phyloP scores from a whole-genome alignment of 1,140 invertebrate genomes.

The Eriosoma lanigerum region DNA sequence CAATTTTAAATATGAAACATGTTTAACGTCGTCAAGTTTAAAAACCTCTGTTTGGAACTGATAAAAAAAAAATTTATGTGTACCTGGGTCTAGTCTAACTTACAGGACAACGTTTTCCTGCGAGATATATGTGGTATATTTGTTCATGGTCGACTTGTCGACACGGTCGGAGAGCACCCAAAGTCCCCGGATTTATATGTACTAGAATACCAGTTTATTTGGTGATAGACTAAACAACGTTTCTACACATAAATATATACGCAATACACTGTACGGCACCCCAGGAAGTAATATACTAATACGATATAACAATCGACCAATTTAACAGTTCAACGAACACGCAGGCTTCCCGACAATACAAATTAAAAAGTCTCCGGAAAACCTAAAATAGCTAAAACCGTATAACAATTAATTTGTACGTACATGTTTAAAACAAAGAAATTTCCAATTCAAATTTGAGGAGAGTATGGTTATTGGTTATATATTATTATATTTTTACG shows the following conservation, averaged over 20 bases:
- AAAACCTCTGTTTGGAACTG: too few species aligned
- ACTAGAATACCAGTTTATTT: background rate
- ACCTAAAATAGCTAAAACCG: background rate
- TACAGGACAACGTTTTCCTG: background rate
- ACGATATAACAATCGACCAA: constrained; percentile 50
- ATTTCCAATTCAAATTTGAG: background rate
- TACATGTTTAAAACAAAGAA: constrained; percentile 3
- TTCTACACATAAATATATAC: background rate
- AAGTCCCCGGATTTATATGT: background rate
- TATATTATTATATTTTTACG: background rate
- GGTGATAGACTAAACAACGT: background rate
- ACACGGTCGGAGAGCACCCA: background rate
- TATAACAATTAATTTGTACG: background rate
- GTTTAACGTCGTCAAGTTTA: too few species aligned
- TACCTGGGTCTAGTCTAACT: too few species aligned
- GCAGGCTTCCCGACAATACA: constrained; percentile 12
- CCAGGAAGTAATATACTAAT: constrained; percentile 32
- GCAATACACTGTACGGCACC: background rate
- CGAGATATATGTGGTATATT: background rate
- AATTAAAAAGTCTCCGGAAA: constrained; percentile 42
- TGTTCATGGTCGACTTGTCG: constrained; percentile 22
- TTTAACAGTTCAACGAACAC: constrained; percentile 45
- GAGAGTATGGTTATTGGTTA: too few species aligned
- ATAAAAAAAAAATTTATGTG: too few species aligned
- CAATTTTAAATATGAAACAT: too few species aligned